Evolutionary conservation across 2,113 vertebrate genomes (phyloP).

Genomic region (Antechinus flavipes): DNA sequence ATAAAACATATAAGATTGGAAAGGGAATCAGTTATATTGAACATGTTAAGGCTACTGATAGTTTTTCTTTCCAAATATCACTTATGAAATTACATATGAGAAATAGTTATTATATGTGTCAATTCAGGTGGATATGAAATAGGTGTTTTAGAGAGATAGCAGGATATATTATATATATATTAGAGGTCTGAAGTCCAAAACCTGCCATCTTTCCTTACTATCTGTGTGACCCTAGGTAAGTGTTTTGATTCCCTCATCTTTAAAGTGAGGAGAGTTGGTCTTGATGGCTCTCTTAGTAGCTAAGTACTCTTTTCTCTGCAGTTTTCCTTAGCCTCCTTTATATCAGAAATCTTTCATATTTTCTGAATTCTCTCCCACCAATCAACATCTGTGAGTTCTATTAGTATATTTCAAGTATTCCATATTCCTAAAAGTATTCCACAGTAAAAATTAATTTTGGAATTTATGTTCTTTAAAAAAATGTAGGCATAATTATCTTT

Average conservation of each 20-base stretch:
- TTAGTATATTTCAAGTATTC: neutral
- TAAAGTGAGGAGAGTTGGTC: neutral
- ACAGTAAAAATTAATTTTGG: neutral
- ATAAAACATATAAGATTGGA: neutral
- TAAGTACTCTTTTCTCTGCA: neutral
- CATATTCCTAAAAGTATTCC: neutral
- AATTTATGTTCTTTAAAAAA: neutral
- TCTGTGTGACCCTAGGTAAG: neutral
- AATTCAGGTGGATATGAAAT: neutral
- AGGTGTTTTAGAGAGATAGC: neutral
- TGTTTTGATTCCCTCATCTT: neutral
- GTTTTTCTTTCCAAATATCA: neutral
- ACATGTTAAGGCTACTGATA: neutral
- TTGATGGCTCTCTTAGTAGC: neutral
- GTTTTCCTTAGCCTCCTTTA: neutral
- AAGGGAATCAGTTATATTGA: neutral
- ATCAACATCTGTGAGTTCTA: neutral
- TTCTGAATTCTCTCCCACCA: neutral
- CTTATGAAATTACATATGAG: neutral
- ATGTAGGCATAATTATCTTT: neutral
- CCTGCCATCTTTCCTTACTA: neutral
- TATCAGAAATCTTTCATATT: neutral
- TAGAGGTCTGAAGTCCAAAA: neutral
- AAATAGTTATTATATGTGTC: neutral
- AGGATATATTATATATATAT: neutral